A percentile compares a stretch with the other conserved stretches of the same genome.
phyloP scores from a whole-genome alignment of 2,797 vertebrate species.

The Passerculus sandwichensis region DNA sequence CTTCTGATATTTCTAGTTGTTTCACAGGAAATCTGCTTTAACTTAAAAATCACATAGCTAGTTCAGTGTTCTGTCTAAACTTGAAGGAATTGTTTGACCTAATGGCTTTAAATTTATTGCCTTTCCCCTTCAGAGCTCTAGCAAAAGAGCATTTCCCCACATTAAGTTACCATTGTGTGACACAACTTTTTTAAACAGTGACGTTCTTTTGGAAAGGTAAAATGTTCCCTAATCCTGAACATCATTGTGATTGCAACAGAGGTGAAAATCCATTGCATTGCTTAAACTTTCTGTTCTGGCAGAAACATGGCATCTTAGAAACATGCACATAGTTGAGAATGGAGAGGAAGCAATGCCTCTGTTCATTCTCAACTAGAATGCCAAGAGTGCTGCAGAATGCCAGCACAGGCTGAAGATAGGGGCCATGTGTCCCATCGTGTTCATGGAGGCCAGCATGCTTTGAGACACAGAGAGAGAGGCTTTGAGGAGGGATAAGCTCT shows the following conservation, averaged over 20 bases:
- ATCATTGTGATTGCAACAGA: not conserved
- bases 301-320: not conserved
- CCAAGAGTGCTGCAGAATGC: not conserved
- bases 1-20: not conserved
- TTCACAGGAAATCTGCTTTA: not conserved
- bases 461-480: not conserved
- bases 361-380: not conserved
- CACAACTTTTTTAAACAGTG: not conserved
- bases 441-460: not conserved
- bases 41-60: not conserved
- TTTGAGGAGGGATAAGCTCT: not conserved
- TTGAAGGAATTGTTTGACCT: not conserved
- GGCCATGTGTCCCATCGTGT: accelerated
- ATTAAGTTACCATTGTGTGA: not conserved
- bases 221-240: not conserved
- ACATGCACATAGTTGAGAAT: not conserved
- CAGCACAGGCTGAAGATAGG: not conserved
- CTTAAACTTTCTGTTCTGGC: not conserved
- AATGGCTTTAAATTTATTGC: not conserved
- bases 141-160: not conserved
- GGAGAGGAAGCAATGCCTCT: not conserved
- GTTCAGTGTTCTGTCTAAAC: not conserved
- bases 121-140: not conserved
- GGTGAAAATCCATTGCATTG: not conserved
- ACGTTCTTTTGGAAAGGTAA: not conserved